Evolutionary conservation across 1,140 invertebrate genomes (phyloP).

Genomic region (Drosophila sp.): DNA sequence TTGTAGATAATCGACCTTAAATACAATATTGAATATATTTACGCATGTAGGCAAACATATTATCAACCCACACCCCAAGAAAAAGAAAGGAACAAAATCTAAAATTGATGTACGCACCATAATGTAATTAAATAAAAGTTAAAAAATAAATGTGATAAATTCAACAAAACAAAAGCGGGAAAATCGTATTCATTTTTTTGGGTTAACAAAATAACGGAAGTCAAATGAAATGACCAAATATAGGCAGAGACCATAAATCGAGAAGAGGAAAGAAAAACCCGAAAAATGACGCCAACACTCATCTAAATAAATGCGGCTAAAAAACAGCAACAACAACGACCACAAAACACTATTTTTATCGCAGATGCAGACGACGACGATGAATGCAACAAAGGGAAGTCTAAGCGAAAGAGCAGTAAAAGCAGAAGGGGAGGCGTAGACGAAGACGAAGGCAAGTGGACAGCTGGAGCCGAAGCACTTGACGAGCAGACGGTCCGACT

Average conservation of each 20-base stretch:
- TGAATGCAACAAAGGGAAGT: slow-evolving; percentile 1
- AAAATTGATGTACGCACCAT: slow-evolving; percentile 51
- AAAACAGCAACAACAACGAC: slow-evolving; percentile 39
- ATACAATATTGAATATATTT: slow-evolving; percentile 38
- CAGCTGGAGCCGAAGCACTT: slow-evolving; percentile 58
- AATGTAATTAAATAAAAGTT: slow-evolving; percentile 67
- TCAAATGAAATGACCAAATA: slow-evolving; percentile 43
- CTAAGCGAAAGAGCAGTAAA: neutral
- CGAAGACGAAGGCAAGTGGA: slow-evolving; percentile 44
- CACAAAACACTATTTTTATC: slow-evolving; percentile 73
- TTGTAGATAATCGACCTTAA: slow-evolving; percentile 40
- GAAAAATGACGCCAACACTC: slow-evolving; percentile 51
- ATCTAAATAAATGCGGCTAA: slow-evolving; percentile 52
- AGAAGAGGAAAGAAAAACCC: slow-evolving; percentile 11
- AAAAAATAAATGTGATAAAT: slow-evolving; percentile 78
- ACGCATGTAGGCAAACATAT: slow-evolving; percentile 39
- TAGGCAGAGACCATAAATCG: slow-evolving; percentile 19
- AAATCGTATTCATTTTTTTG: slow-evolving; percentile 18
- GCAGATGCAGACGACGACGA: slow-evolving; percentile 50
- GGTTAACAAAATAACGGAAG: slow-evolving; percentile 58
- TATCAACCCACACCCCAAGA: slow-evolving; percentile 43
- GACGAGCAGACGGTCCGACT: slow-evolving; percentile 54
- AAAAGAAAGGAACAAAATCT: slow-evolving; percentile 5
- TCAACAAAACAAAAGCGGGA: slow-evolving; percentile 41
- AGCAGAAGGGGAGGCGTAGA: neutral